Base-by-base conservation (phyloP, 2,888 invertebrate species). In the Pegoplata infirma region DNA sequence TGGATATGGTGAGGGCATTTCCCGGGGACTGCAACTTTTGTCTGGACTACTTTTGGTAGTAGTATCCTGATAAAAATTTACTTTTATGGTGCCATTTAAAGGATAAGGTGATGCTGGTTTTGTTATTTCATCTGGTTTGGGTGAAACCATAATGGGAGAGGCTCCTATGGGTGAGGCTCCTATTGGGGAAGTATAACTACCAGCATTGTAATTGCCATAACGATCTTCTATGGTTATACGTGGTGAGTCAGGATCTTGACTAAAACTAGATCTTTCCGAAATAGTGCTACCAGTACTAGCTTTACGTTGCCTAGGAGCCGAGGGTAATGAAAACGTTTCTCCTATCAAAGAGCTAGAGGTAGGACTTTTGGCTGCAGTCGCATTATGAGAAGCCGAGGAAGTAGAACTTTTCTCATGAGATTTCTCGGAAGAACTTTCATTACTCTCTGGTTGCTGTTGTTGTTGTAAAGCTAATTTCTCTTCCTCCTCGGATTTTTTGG, bases 41-140 rank as follows among this genome's bases (percentile, higher is more conserved):
- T 96, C 95, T 0, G 95, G 95, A 83, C 95, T 95, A 84, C 94
- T 94, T 86, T 95, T 95, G 4, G 94, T 93, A 0, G 95, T 95
- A n/a, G 94, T 93, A 83, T 96, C 96, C 88, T 97, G 96, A 89
- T 97, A 96, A 88, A 97, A 97, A 3, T 96, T 96, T 36, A 96
- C 96, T 82, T 96, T 92, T 5, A 96, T 94, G 4, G 95, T 94
- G 0, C 95, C 95, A 84, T 96, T 96, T n/a, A 94, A 91, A 0
- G 94, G 93, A 86, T 94, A 93, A 0, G 89, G 89, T 0, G 92
- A 90, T 5, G 94, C 91, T n/a, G 93, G 92, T 82, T 92, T 92
- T 83, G 93, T 92, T 25, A 88, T 86, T 7, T 88, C 88, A 80
- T 94, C 94, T 0, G 93, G 93, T 80, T 94, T 91, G 0, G 96